Conservation (phyloP, 2,888 invertebrate genomes). For the Prosapia bicincta region DNA sequence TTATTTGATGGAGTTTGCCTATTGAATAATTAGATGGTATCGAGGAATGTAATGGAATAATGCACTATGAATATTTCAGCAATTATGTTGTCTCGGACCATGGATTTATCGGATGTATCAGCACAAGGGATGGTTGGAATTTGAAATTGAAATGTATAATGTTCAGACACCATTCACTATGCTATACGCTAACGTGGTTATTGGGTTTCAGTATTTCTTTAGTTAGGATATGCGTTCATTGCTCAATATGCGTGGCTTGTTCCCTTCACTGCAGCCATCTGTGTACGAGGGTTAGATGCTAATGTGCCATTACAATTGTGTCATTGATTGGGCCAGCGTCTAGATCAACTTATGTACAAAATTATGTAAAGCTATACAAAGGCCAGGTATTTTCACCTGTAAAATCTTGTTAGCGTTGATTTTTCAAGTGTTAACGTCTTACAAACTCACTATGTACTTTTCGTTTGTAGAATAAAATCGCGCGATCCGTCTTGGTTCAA, state of each 20-base stretch:
- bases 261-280: neutral
- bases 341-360: too few relatives aligned
- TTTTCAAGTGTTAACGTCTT: too few relatives aligned
- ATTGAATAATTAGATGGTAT: neutral
- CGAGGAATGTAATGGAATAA: constrained; percentile 6
- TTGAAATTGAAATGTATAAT: constrained; percentile 23
- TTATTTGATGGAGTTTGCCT: neutral
- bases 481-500: too few relatives aligned
- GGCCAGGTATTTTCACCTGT: too few relatives aligned
- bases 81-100: constrained; percentile 28
- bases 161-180: neutral
- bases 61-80: constrained; percentile 31
- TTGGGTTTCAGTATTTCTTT: neutral
- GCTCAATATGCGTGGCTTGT: neutral
- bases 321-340: too few relatives aligned
- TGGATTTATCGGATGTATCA: constrained; percentile 30
- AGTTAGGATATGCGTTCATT: neutral
- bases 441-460: too few relatives aligned
- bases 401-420: too few relatives aligned
- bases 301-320: too few relatives aligned
- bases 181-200: neutral
- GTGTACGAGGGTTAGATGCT: neutral
- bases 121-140: constrained; percentile 14
- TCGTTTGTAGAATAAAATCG: too few relatives aligned
- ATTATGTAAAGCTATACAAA: too few relatives aligned